Percentiles rank a stretch among this genome's conserved stretches.
phyloP scores from a whole-genome alignment of 2,888 invertebrate species.

The Cheilosia impressa region DNA sequence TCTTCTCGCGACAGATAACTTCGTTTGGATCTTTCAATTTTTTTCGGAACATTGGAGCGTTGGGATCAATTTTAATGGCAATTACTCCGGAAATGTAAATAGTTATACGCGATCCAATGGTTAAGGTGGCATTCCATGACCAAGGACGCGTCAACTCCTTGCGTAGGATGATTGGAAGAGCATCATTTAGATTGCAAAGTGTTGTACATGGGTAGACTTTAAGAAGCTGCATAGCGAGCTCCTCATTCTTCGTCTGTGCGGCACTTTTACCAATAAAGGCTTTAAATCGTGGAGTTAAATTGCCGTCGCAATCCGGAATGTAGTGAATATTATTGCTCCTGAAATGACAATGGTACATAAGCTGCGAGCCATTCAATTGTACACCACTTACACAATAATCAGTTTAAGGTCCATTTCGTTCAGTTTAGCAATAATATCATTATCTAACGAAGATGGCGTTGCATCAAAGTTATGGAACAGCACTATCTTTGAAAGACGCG shows the following conservation, averaged over 20 bases:
- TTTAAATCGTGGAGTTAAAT: constrained; percentile 78
- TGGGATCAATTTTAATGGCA: constrained; percentile 84
- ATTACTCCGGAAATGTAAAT: constrained; percentile 87
- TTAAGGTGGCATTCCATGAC: constrained; percentile 88
- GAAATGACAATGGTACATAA: constrained; percentile 8
- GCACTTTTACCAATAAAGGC: constrained; percentile 72
- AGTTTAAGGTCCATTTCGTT: constrained; percentile 86
- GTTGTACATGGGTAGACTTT: constrained; percentile 77
- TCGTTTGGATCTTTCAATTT: constrained; percentile 83
- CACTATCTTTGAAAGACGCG: constrained; percentile 85
- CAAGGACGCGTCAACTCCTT: constrained; percentile 85
- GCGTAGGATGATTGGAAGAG: constrained; percentile 86
- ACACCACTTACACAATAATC: constrained; percentile 86
- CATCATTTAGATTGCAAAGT: constrained; percentile 86
- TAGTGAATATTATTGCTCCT: constrained; percentile 82
- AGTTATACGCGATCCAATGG: constrained; percentile 86
- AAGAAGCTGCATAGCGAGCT: constrained; percentile 82
- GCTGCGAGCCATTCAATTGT: not conserved
- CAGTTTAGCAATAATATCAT: constrained; percentile 85
- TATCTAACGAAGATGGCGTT: constrained; percentile 84
- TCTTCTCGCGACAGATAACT: constrained; percentile 83
- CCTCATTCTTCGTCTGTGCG: constrained; percentile 82
- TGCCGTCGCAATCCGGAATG: constrained; percentile 80
- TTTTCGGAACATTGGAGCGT: constrained; percentile 79
- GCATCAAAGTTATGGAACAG: constrained; percentile 87